These are phyloP conservation scores for Lepidocolaptes lacrymiger DNA, from an alignment of 2,797 vertebrate species.

Conservation along the genomic window DNA sequence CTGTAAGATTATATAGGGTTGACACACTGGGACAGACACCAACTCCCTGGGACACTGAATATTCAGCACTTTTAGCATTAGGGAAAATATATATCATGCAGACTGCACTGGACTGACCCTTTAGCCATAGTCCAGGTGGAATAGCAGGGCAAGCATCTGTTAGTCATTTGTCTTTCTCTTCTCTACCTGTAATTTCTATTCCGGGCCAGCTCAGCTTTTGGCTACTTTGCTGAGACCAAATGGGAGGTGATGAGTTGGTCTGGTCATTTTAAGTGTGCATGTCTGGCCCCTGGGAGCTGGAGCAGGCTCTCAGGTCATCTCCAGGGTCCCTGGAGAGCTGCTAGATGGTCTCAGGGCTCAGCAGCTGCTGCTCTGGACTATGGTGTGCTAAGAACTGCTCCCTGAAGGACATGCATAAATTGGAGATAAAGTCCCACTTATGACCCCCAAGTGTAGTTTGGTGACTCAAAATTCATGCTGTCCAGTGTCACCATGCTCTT, in stretches of 20 bases:
- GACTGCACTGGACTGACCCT: not conserved
- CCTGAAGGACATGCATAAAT: not conserved
- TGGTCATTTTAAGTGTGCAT: not conserved
- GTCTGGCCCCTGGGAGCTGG: not conserved
- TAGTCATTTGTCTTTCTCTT: slow-evolving; percentile 9
- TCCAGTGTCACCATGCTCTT: not conserved
- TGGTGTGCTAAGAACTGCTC: not conserved
- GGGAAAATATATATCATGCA: not conserved
- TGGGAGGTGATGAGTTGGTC: not conserved
- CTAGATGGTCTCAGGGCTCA: not conserved
- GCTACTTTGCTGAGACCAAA: not conserved
- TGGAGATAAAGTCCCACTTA: not conserved
- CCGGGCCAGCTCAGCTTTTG: not conserved
- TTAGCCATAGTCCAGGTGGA: not conserved
- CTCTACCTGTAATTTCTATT: not conserved
- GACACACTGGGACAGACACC: not conserved
- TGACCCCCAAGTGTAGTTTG: fast-evolving
- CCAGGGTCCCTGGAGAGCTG: not conserved
- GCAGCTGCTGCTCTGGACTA: not conserved
- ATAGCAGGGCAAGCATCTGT: not conserved
- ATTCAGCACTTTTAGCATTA: not conserved
- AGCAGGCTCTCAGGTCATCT: fast-evolving
- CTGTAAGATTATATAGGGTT: not conserved
- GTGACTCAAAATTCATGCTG: not conserved
- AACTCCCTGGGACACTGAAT: not conserved